Percentiles rank a stretch among this genome's conserved stretches.
Evolutionary conservation across 2,888 invertebrate species (phyloP).

Genomic region (Chorisops tibialis): DNA sequence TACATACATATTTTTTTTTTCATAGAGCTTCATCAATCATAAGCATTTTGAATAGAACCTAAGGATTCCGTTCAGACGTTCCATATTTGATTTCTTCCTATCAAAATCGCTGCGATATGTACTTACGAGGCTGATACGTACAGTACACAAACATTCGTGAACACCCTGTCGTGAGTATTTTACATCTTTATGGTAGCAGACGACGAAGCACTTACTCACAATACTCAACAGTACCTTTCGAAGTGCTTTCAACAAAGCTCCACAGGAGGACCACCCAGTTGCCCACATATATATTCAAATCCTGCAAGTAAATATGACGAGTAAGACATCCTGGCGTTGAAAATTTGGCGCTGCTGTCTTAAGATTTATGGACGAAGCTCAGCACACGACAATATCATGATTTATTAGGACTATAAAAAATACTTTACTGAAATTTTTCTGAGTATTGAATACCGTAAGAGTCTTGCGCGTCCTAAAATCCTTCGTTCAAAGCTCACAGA

Average conservation of each 20-base stretch:
- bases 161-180: constrained; percentile 28
- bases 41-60: constrained; percentile 9
- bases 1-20: no score
- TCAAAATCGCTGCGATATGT: not conserved
- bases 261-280: no score
- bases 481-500: constrained; percentile 3
- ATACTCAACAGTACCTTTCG: no score
- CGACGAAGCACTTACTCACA: no score
- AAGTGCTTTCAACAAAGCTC: no score
- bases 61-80: no score
- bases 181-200: constrained; percentile 5
- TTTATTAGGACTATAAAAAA: constrained; percentile 30
- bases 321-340: constrained; percentile 13
- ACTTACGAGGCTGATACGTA: not conserved
- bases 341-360: constrained; percentile 19
- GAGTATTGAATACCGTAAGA: not conserved
- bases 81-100: constrained; percentile 13
- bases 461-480: constrained; percentile 17
- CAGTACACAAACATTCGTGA: constrained; percentile 3
- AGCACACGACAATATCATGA: constrained; percentile 31
- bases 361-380: constrained; percentile 32
- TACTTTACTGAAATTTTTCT: constrained; percentile 19
- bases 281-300: constrained; percentile 15
- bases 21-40: constrained; percentile 23
- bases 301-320: constrained; percentile 26